Conservation (phyloP, 2,888 invertebrate species). For the Drosophila prolongata region DNA sequence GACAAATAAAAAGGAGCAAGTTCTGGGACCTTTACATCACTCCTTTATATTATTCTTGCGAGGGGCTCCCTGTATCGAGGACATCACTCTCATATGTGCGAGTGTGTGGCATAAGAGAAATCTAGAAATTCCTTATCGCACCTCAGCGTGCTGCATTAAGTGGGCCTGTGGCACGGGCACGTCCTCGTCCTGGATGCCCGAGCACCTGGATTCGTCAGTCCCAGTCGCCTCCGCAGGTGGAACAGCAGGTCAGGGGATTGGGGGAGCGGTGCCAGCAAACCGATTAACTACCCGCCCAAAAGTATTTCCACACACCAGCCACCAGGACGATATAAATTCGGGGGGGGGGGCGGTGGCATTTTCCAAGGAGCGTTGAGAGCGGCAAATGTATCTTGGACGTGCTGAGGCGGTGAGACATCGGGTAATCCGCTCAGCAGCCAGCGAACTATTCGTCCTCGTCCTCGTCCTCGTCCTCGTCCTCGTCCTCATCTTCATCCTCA, state of each 20-base stretch:
- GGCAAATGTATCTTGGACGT: slow-evolving; percentile 76
- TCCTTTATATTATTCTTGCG: too few species aligned
- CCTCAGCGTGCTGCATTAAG: slow-evolving; percentile 72
- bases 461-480: too few species aligned
- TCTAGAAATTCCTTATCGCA: slow-evolving; percentile 77
- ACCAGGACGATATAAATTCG: slow-evolving; percentile 45
- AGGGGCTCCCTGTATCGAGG: slow-evolving; percentile 53
- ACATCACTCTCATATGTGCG: slow-evolving; percentile 44
- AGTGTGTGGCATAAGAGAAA: slow-evolving; percentile 61
- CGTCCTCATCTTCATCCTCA: not conserved
- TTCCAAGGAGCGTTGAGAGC: slow-evolving; percentile 53
- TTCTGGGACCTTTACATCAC: too few species aligned
- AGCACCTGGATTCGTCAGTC: slow-evolving; percentile 3
- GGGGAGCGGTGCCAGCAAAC: slow-evolving; percentile 51
- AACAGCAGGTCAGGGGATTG: slow-evolving; percentile 39
- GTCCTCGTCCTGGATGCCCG: slow-evolving; percentile 45
- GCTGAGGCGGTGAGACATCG: slow-evolving; percentile 53
- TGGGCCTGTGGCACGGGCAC: slow-evolving; percentile 70
- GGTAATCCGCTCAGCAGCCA: slow-evolving; percentile 43
- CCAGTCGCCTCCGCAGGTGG: not conserved
- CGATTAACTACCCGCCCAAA: slow-evolving; percentile 73
- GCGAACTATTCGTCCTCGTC: slow-evolving; percentile 8
- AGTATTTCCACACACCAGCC: slow-evolving; percentile 60
- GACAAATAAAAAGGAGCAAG: too few species aligned
- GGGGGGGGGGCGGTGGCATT: slow-evolving; percentile 10